Evolutionary conservation across 2,113 vertebrate genomes (phyloP).

Genomic region (Microtus ochrogaster): DNA sequence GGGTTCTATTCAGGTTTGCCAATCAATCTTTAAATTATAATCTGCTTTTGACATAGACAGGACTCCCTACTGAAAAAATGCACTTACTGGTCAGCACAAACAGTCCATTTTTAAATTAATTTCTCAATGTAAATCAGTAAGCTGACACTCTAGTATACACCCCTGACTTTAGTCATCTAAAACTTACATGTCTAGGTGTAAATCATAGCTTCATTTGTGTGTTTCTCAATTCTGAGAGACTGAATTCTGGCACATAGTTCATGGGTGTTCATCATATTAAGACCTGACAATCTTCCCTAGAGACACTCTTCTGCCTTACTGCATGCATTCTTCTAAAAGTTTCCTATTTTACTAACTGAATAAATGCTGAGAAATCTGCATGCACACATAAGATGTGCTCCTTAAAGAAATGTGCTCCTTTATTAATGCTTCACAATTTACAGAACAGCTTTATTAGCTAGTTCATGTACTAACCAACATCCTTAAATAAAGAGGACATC

Average conservation of each 20-base stretch:
- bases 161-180: slow-evolving; percentile 23
- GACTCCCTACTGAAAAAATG: slow-evolving; percentile 9
- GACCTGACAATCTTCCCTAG: slow-evolving; percentile 40
- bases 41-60: slow-evolving; percentile 1
- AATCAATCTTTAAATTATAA: slow-evolving; percentile 57
- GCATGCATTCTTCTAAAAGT: slow-evolving; percentile 33
- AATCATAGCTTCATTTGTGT: slow-evolving; percentile 58
- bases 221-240: slow-evolving; percentile 50
- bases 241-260: slow-evolving; percentile 1
- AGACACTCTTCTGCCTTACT: slow-evolving; percentile 8
- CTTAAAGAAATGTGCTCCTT: neutral
- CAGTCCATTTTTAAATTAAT: slow-evolving; percentile 31
- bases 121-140: slow-evolving; percentile 37
- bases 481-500: neutral
- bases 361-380: slow-evolving; percentile 50
- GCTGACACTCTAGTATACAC: neutral
- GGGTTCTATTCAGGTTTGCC: slow-evolving; percentile 40
- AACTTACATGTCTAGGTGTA: slow-evolving; percentile 40
- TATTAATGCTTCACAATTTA: slow-evolving; percentile 42
- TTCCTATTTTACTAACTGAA: slow-evolving; percentile 53
- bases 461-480: slow-evolving; percentile 41
- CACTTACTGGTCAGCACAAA: neutral
- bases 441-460: slow-evolving; percentile 3
- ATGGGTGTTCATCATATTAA: slow-evolving; percentile 28
- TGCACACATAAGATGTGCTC: neutral